A percentile compares a stretch with the other conserved stretches of the same genome.
These are phyloP conservation scores for Urosaurus nigricauda DNA, from an alignment of 2,797 vertebrate genomes.

Conservation along the genomic window DNA sequence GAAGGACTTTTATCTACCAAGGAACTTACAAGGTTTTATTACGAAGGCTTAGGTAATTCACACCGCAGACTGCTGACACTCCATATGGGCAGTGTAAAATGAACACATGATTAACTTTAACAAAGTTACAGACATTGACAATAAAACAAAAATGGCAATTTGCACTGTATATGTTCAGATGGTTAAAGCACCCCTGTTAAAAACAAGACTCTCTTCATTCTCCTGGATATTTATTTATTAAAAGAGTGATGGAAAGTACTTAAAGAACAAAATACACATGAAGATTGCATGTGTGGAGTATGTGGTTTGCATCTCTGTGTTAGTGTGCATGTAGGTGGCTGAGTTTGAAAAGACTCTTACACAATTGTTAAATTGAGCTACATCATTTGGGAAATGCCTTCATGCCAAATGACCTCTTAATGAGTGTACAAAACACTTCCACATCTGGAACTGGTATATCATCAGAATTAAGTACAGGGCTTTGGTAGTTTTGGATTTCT, in stretches of 20 bases:
- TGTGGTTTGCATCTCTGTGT: neutral
- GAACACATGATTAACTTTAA: slow-evolving; percentile 71
- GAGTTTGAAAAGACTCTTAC: slow-evolving; percentile 3
- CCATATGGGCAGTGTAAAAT: slow-evolving; percentile 59
- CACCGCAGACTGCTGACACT: slow-evolving; percentile 49
- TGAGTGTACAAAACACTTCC: slow-evolving; percentile 38
- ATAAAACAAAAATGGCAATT: slow-evolving; percentile 66
- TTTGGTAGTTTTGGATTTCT: slow-evolving; percentile 49
- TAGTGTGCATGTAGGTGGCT: neutral
- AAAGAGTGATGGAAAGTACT: slow-evolving; percentile 29
- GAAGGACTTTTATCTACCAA: slow-evolving; percentile 35
- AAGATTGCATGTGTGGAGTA: neutral
- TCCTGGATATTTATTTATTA: slow-evolving; percentile 36
- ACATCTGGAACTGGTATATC: slow-evolving; percentile 44
- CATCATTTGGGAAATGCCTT: slow-evolving; percentile 11
- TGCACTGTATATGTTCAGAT: slow-evolving; percentile 38
- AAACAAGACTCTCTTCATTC: slow-evolving; percentile 27
- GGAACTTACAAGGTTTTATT: slow-evolving; percentile 52
- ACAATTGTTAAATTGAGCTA: slow-evolving; percentile 32
- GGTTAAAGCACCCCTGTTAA: slow-evolving; percentile 48
- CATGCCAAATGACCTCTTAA: neutral
- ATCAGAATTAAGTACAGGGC: slow-evolving; percentile 1
- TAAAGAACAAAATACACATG: slow-evolving; percentile 38
- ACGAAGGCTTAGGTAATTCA: slow-evolving; percentile 69
- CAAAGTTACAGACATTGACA: slow-evolving; percentile 64